phyloP scores from a whole-genome alignment of 64 coral and sea anemone species.

The Hydrozoanthus tunicans region DNA sequence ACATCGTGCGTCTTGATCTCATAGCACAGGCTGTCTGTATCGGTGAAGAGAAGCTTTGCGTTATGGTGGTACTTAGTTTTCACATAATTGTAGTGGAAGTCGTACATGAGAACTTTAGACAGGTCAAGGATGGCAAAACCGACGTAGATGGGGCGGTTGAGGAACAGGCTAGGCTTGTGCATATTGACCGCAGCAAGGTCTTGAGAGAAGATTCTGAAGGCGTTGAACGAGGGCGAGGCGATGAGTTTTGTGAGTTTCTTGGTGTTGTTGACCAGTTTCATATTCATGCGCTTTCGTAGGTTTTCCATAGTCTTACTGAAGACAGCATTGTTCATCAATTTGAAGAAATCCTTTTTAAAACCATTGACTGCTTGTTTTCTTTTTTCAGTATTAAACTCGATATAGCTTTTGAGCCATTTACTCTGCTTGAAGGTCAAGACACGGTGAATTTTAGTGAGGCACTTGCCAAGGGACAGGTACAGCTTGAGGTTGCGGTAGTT shows the following conservation, averaged over 20 bases:
- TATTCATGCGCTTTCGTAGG: not conserved
- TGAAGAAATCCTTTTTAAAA: not conserved
- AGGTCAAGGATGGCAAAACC: constrained; percentile 1
- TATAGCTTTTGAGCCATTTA: not conserved
- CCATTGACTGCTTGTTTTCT: not conserved
- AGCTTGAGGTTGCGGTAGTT: not conserved
- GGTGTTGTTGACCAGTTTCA: not conserved
- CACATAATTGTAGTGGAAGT: constrained; percentile 1
- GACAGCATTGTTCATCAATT: not conserved
- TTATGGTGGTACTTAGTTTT: not conserved
- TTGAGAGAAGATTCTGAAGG: constrained; percentile 21
- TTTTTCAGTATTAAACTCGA: not conserved
- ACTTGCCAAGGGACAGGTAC: not conserved
- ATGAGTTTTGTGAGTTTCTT: constrained; percentile 1
- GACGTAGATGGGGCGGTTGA: constrained; percentile 24
- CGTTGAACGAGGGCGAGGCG: constrained; percentile 11
- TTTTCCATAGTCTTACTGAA: constrained; percentile 14
- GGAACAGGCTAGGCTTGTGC: not conserved
- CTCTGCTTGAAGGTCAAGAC: not conserved
- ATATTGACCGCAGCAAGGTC: constrained; percentile 26
- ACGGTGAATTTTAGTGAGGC: not conserved
- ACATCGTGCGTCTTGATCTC: constrained; percentile 6
- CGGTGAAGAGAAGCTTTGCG: constrained; percentile 3
- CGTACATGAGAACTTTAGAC: constrained; percentile 25
- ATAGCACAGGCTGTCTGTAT: constrained; percentile 27